Evolutionary conservation across 2,113 vertebrate genomes (phyloP).

Genomic region (Neomonachus schauinslandi): DNA sequence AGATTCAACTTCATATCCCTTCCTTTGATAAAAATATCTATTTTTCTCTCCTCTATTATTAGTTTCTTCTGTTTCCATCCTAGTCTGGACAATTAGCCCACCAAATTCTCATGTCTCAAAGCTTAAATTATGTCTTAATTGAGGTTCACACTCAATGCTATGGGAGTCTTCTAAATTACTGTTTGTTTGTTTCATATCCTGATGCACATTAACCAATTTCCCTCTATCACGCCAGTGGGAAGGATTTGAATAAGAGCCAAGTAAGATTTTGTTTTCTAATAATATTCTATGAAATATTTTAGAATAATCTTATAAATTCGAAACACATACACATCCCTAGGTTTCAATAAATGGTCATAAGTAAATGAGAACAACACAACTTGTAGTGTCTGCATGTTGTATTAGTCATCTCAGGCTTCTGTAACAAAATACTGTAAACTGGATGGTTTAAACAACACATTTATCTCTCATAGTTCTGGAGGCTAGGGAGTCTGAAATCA

Average conservation of each 20-base stretch:
- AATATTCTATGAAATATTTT: background rate
- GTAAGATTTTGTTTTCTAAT: background rate
- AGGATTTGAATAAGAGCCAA: background rate
- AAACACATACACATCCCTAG: background rate
- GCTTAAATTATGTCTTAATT: background rate
- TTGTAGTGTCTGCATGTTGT: background rate
- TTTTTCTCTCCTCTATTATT: background rate
- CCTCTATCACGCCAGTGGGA: background rate
- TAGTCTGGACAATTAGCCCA: background rate
- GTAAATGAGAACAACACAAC: background rate
- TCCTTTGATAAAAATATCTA: background rate
- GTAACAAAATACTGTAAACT: background rate
- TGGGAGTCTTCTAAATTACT: background rate
- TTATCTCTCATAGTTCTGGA: background rate
- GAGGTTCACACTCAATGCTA: background rate
- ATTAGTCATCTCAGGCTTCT: background rate
- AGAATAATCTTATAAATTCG: background rate
- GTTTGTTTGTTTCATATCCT: background rate
- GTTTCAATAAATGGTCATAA: background rate
- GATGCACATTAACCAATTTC: background rate
- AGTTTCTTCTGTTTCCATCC: background rate
- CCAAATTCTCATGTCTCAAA: background rate
- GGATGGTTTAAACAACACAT: background rate
- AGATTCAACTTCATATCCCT: background rate
- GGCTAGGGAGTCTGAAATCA: background rate